A percentile compares a stretch with the other conserved stretches of the same genome.
These are phyloP conservation scores for Vicugna pacos DNA, from an alignment of 2,113 vertebrate genomes.

Conservation along the genomic window DNA sequence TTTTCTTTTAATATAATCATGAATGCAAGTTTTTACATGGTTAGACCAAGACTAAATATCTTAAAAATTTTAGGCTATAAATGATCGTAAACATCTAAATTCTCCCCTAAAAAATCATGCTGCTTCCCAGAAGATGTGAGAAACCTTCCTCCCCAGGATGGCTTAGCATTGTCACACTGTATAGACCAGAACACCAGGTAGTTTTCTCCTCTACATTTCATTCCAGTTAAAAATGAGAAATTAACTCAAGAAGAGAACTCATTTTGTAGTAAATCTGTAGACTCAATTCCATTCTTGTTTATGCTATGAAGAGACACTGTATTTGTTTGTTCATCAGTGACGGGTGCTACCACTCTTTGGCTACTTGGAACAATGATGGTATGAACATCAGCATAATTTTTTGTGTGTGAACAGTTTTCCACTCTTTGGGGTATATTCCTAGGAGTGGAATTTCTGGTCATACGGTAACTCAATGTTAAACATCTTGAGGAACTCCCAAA, in stretches of 20 bases:
- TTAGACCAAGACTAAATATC: background rate
- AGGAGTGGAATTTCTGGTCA: background rate
- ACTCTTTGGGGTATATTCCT: background rate
- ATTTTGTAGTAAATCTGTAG: background rate
- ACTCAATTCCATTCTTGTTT: constrained; percentile 6
- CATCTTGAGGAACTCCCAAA: background rate
- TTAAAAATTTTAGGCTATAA: background rate
- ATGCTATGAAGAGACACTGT: background rate
- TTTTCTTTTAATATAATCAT: background rate
- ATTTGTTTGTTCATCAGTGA: background rate
- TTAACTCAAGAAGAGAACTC: background rate
- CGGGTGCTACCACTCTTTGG: background rate
- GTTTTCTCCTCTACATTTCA: background rate
- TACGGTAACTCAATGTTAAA: background rate
- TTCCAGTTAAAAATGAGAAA: constrained; percentile 11
- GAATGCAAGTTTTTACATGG: background rate
- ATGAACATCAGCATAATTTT: background rate
- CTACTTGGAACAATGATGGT: background rate
- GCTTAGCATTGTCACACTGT: background rate
- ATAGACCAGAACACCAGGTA: background rate
- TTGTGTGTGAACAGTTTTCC: background rate
- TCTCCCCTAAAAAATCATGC: background rate
- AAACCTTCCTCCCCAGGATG: background rate
- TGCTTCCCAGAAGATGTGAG: background rate
- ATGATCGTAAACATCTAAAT: background rate